phyloP scores from a whole-genome alignment of 2,113 vertebrate genomes.

The Xiphophorus maculatus region DNA sequence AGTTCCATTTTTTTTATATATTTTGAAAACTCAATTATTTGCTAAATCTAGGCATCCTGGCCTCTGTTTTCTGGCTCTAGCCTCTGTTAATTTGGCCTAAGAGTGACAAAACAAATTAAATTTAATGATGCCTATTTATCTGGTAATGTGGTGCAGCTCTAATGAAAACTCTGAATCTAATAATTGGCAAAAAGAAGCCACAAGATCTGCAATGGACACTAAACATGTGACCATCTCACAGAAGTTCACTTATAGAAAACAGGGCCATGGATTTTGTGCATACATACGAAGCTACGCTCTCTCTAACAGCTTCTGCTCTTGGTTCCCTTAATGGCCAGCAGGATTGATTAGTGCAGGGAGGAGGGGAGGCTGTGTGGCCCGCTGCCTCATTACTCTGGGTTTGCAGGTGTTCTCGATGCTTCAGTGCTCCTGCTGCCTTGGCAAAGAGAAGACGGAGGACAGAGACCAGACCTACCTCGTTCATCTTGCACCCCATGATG shows the following conservation, averaged over 20 bases:
- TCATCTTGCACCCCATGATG: constrained; percentile 69
- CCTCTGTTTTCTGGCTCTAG: background rate
- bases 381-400: constrained; percentile 78
- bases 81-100: background rate
- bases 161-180: background rate
- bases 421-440: constrained; percentile 59
- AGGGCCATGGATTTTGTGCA: constrained; percentile 17
- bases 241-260: constrained; percentile 2
- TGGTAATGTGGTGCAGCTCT: background rate
- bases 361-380: constrained; percentile 61
- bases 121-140: constrained; percentile 1
- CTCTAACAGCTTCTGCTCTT: constrained; percentile 32
- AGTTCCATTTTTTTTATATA: background rate
- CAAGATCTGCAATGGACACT: background rate
- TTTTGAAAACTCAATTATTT: background rate
- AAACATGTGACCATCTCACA: constrained; percentile 1
- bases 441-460: constrained; percentile 71
- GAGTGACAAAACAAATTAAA: background rate
- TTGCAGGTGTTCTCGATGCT: constrained; percentile 77
- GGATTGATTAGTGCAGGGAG: constrained; percentile 77
- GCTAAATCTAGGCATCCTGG: background rate
- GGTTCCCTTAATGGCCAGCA: constrained; percentile 68
- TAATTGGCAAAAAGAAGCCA: background rate
- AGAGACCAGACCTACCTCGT: constrained; percentile 69
- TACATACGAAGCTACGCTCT: constrained; percentile 29